A percentile compares a stretch with the other conserved stretches of the same genome.
phyloP scores from a whole-genome alignment of 2,113 vertebrate species.

The Hyperoodon ampullatus region DNA sequence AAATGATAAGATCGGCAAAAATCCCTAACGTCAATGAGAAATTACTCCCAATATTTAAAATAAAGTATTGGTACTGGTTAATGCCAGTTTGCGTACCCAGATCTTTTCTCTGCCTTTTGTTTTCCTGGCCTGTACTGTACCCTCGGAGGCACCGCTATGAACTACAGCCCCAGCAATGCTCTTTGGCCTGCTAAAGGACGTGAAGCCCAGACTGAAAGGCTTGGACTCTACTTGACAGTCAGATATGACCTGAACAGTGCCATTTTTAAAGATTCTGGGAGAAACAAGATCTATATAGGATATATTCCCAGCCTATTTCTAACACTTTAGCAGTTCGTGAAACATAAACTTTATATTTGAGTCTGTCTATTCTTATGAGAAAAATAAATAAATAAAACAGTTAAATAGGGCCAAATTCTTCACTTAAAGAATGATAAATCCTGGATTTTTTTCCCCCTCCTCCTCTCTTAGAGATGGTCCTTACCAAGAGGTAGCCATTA shows the following conservation, averaged over 20 bases:
- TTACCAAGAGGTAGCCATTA: slow-evolving; percentile 68
- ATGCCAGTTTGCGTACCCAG: not conserved
- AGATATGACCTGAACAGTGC: not conserved
- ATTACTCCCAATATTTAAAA: slow-evolving; percentile 1
- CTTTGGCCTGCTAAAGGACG: not conserved
- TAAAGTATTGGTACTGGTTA: not conserved
- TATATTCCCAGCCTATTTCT: not conserved
- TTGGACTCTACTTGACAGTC: not conserved
- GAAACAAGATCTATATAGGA: not conserved
- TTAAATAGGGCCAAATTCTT: not conserved
- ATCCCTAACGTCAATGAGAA: slow-evolving; percentile 10
- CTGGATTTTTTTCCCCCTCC: slow-evolving; percentile 63
- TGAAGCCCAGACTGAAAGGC: not conserved
- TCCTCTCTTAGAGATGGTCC: slow-evolving; percentile 48
- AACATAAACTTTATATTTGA: slow-evolving; percentile 23
- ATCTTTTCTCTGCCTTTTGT: not conserved
- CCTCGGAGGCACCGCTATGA: not conserved
- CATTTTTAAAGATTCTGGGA: slow-evolving; percentile 16
- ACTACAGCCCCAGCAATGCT: not conserved
- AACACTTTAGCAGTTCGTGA: not conserved
- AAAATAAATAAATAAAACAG: not conserved
- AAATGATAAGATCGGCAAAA: slow-evolving; percentile 46
- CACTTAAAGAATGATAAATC: slow-evolving; percentile 63
- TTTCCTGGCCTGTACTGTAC: not conserved
- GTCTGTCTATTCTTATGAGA: not conserved